Percentiles rank a stretch among this genome's conserved stretches.
Evolutionary conservation across 2,113 vertebrate genomes (phyloP).

Genomic region (mouse (Mus musculus)): GRCm39 chr3:26107001-26107500

Average conservation of each 20-base stretch:
- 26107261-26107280: constrained; percentile 31
- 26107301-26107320: not conserved
- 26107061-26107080: not conserved
- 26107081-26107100: not conserved
- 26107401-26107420: not conserved
- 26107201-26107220: not conserved
- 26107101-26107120: not conserved
- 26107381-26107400: not conserved
- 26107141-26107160: not conserved
- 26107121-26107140: not conserved
- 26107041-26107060: not conserved
- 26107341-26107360: not conserved
- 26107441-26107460: not conserved
- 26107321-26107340: not conserved
- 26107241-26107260: not conserved
- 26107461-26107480: not conserved
- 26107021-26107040: not conserved
- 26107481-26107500: too few relatives aligned
- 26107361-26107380: not conserved
- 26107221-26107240: not conserved
- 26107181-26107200: not conserved
- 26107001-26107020: not conserved
- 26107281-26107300: not conserved
- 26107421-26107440: not conserved
- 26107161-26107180: not conserved